Evolutionary conservation across 2,888 invertebrate genomes (phyloP), one percentile per base, ranked within the genome.

Genomic region (Diloba caeruleocephala): DNA sequence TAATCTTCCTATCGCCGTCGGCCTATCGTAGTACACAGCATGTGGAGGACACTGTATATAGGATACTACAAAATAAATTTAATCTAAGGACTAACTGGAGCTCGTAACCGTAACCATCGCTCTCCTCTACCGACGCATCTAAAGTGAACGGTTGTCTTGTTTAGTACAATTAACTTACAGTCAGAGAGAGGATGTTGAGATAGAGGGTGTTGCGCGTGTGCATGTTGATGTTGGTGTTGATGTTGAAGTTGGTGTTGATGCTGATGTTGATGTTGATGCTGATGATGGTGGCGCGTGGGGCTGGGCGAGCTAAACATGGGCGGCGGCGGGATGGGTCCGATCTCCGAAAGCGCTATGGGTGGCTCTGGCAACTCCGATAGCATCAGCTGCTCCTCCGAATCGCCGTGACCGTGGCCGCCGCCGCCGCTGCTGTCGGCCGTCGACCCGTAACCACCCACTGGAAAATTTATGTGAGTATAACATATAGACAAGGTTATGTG

Each of bases 241-340:
- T 92, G 76, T 32, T 78, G 81, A 46, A n/a, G n/a, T n/a, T 81
- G 80, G 42, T 80, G 79, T 36, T 82, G 15, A 26, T 60, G 60
- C 7, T 37, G 14, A 3, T 44, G 44, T 9, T 34, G 34, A 2
- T 56, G 56, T 8, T 54, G 80, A 41, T 88, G 64, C 95, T 75
- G 78, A 56, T 75, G 82, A 48, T 76, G 81, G 71, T 91, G 91
- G 19, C 91, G 83, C 50, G 96, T 91, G 66, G 96, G 97, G 89
- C 96, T 97, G 69, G 97, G 97, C 78, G 98, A 97, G 90, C 97
- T 97, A 95, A 98, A 98, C 98, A 98, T 98, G 71, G 98, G 98
- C 80, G 98, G 98, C 79, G 98, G 98, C 81, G 97, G 97, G 88
- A 97, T 97, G 70, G 98, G 98, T 63, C 98, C 98, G 89, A 98